These are phyloP conservation scores for Didymodactylos carnosus DNA, from an alignment of 2,888 invertebrate species.

Conservation along the genomic window DNA sequence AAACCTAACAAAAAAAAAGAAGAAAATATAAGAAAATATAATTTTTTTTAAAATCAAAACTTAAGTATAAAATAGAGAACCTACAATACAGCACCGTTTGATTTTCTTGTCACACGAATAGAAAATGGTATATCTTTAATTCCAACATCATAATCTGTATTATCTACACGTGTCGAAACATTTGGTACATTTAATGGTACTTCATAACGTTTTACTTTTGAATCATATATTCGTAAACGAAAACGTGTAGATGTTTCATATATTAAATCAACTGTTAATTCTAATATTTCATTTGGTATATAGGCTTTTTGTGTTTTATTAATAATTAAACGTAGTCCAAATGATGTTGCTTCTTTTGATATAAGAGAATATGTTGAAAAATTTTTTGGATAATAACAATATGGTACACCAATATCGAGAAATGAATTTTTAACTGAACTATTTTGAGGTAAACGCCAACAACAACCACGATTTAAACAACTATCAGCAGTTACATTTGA, in stretches of 20 bases:
- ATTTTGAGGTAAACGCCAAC: constrained; percentile 1
- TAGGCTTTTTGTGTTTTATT: neutral
- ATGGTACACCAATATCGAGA: constrained; percentile 1
- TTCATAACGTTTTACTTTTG: neutral
- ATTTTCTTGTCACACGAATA: constrained; percentile 4
- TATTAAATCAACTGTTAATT: neutral
- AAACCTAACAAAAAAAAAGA: constrained; percentile 31
- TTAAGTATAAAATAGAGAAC: neutral
- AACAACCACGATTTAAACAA: constrained; percentile 5
- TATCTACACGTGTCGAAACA: neutral
- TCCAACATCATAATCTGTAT: constrained; percentile 5
- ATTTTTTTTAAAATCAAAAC: too few species aligned
- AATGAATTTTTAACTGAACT: too few species aligned
- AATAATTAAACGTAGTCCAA: neutral
- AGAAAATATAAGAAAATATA: too few species aligned
- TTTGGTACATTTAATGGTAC: neutral
- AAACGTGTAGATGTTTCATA: constrained; percentile 4
- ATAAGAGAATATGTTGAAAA: constrained; percentile 2
- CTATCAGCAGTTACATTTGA: neutral
- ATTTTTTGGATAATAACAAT: constrained; percentile 10
- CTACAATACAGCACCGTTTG: constrained; percentile 2
- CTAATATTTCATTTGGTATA: constrained; percentile 4
- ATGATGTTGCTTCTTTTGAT: neutral
- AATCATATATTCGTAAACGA: constrained; percentile 4
- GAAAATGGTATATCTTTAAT: constrained; percentile 7